Evolutionary conservation across 1,140 invertebrate species (phyloP).

Genomic region (Sitophilus oryzae): DNA sequence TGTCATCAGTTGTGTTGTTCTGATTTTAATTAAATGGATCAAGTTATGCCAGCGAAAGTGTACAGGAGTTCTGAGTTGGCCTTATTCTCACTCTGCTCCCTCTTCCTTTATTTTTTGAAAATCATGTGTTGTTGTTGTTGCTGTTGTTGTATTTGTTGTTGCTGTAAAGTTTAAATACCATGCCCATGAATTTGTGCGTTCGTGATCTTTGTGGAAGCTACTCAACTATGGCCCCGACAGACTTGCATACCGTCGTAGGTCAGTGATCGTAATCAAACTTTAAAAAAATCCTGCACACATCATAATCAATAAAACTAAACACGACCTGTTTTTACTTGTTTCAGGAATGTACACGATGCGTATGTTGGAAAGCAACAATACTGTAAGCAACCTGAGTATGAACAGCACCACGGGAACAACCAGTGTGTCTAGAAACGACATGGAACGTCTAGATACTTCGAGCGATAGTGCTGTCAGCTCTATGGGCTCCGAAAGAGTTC

Average conservation of each 20-base stretch:
- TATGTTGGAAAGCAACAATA: conserved; percentile 60
- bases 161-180: conserved; percentile 14
- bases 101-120: conserved; percentile 22
- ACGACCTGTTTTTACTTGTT: conserved; percentile 41
- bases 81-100: conserved; percentile 13
- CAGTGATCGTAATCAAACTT: background rate
- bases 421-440: conserved; percentile 43
- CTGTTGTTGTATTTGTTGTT: conserved; percentile 16
- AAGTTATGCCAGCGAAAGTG: conserved; percentile 17
- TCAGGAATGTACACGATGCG: conserved; percentile 81
- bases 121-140: conserved; percentile 22
- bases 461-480: conserved; percentile 84
- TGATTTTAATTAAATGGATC: background rate
- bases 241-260: conserved; percentile 7
- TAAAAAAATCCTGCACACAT: too few species aligned
- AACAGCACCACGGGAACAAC: conserved; percentile 41
- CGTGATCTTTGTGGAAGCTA: conserved; percentile 11
- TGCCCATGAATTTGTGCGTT: conserved; percentile 18
- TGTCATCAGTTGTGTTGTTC: background rate
- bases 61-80: conserved; percentile 15
- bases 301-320: too few species aligned
- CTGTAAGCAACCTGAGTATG: conserved; percentile 39
- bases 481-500: conserved; percentile 85
- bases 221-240: conserved; percentile 4
- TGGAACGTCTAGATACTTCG: conserved; percentile 71